Evolutionary conservation across 2,113 vertebrate genomes (phyloP).

Genomic region (Aptenodytes forsteri): DNA sequence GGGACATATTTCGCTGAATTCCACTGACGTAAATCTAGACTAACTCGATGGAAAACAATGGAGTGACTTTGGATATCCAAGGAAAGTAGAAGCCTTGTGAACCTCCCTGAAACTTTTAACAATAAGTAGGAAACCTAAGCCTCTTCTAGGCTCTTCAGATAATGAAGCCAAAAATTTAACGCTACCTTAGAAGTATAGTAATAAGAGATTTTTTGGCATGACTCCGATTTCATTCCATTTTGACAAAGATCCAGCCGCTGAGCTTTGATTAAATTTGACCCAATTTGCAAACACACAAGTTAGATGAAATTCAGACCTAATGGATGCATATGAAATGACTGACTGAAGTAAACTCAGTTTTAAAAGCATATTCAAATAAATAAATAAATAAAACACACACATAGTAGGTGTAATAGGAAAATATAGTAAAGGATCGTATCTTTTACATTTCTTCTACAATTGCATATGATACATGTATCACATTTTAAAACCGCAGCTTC

Average conservation of each 20-base stretch:
- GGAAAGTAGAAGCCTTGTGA: background rate
- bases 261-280: background rate
- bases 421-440: background rate
- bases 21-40: background rate
- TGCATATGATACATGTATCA: background rate
- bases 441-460: background rate
- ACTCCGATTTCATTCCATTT: background rate
- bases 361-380: background rate
- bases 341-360: background rate
- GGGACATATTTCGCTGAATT: background rate
- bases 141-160: background rate
- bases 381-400: background rate
- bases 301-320: background rate
- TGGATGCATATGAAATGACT: background rate
- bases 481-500: constrained; percentile 9
- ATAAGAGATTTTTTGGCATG: background rate
- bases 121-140: background rate
- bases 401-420: background rate
- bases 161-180: background rate
- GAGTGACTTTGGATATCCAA: background rate
- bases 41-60: background rate
- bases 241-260: background rate
- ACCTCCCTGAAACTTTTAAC: background rate
- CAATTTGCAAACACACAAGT: background rate
- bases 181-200: background rate